Evolutionary conservation across 2,888 invertebrate species (phyloP).

Genomic region (Aleiodes leptofemur): DNA sequence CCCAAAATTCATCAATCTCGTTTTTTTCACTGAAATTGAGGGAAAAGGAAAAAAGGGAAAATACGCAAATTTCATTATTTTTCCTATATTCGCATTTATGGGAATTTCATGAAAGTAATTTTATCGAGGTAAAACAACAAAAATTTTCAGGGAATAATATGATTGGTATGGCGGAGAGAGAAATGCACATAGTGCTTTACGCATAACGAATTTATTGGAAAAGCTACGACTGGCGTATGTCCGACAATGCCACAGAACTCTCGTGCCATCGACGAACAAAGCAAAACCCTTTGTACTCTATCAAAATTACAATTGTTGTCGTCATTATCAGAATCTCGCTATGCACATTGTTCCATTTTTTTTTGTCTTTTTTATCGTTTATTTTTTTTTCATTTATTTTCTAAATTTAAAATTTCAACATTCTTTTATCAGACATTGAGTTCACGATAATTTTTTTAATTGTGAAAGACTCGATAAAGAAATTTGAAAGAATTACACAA

Average conservation of each 20-base stretch:
- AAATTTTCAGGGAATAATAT: conserved; percentile 57
- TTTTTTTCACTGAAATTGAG: no score
- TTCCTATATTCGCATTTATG: no score
- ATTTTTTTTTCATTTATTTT: background rate
- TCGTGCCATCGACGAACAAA: conserved; percentile 54
- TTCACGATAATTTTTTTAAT: no score
- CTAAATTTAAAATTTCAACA: no score
- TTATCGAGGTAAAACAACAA: conserved; percentile 6
- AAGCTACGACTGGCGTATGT: conserved; percentile 54
- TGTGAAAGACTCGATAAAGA: no score
- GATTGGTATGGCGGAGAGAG: conserved; percentile 31
- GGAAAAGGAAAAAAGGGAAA: background rate
- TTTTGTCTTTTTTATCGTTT: background rate
- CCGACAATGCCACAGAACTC: conserved; percentile 61
- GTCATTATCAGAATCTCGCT: conserved; percentile 71
- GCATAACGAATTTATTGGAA: conserved; percentile 62
- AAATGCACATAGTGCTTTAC: conserved; percentile 48
- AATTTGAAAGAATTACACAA: no score
- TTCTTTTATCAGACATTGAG: no score
- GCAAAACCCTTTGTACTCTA: conserved; percentile 67
- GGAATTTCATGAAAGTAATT: no score
- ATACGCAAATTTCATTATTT: no score
- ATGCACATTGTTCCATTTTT: conserved; percentile 70
- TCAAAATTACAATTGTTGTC: conserved; percentile 73
- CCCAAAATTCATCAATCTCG: conserved; percentile 32